Conservation (phyloP, 2,797 vertebrate genomes). For the Novumbra hubbsi region DNA sequence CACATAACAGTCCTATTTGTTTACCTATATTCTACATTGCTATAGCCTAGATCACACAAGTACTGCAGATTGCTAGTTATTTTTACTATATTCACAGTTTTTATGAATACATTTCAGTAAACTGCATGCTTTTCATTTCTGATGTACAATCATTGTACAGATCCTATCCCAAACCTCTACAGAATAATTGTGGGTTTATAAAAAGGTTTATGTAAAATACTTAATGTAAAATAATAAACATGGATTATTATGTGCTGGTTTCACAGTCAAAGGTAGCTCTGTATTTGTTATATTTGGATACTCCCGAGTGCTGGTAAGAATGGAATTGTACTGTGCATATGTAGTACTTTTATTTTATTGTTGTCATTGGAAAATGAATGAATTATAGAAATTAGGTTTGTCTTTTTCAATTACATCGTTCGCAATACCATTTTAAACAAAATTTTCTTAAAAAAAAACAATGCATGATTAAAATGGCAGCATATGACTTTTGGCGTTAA, state of each 20-base stretch:
- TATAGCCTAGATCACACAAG: not conserved
- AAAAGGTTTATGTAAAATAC: not conserved
- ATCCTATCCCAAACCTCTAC: not conserved
- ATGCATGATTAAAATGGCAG: conserved; percentile 40
- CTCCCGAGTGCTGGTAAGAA: conserved; percentile 68
- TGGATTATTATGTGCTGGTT: conserved; percentile 42
- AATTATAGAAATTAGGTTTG: conserved; percentile 43
- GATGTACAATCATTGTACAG: not conserved
- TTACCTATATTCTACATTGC: not conserved
- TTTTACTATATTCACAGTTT: conserved; percentile 12
- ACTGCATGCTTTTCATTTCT: not conserved
- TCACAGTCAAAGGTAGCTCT: conserved; percentile 61
- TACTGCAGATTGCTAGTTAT: not conserved
- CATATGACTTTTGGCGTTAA: conserved; percentile 39
- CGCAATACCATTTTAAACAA: conserved; percentile 56
- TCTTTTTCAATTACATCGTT: conserved; percentile 58
- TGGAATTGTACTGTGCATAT: conserved; percentile 38
- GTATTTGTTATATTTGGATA: conserved; percentile 72
- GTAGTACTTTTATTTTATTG: conserved; percentile 12
- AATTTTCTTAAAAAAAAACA: conserved; percentile 25
- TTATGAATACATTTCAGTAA: conserved; percentile 5
- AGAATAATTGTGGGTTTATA: not conserved
- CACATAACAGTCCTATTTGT: not conserved
- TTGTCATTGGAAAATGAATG: conserved; percentile 30
- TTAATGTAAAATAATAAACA: conserved; percentile 2